Evolutionary conservation across 1,140 invertebrate genomes (phyloP).

Genomic region (Saccostrea glomerata): DNA sequence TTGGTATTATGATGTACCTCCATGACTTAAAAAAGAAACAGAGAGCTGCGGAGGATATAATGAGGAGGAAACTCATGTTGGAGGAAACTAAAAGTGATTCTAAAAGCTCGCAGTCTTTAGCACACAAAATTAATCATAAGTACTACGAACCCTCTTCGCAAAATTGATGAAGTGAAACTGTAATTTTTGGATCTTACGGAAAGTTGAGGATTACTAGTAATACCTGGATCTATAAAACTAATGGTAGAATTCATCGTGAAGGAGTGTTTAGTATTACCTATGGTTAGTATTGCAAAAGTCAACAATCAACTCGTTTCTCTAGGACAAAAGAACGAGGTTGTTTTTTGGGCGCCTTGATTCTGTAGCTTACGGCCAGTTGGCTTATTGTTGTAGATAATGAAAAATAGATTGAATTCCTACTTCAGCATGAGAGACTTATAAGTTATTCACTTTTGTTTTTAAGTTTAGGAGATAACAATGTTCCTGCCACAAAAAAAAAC

Average conservation of each 20-base stretch:
- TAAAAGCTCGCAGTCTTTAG: background rate
- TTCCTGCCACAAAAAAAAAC: background rate
- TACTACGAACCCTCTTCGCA: conserved; percentile 18
- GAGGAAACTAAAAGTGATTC: background rate
- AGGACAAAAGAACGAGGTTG: background rate
- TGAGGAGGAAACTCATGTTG: conserved; percentile 23
- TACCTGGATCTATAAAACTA: background rate
- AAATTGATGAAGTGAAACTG: background rate
- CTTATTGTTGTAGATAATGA: background rate
- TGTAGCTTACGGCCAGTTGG: background rate
- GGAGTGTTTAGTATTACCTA: background rate
- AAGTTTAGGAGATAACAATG: background rate
- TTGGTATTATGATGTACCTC: conserved; percentile 40
- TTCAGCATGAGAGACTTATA: no score
- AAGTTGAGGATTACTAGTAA: background rate
- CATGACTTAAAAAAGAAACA: conserved; percentile 39
- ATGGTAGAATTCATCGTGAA: background rate
- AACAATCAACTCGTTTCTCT: no score
- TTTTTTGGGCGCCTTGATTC: background rate
- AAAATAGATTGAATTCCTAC: background rate
- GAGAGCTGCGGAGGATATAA: conserved; percentile 25
- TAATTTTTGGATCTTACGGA: background rate
- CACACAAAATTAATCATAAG: conserved; percentile 37
- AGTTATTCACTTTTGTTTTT: background rate
- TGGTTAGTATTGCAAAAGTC: no score